A percentile compares a stretch with the other conserved stretches of the same genome.
These are phyloP conservation scores for Megatriorchis doriae DNA, from an alignment of 2,113 vertebrate genomes.

Conservation along the genomic window DNA sequence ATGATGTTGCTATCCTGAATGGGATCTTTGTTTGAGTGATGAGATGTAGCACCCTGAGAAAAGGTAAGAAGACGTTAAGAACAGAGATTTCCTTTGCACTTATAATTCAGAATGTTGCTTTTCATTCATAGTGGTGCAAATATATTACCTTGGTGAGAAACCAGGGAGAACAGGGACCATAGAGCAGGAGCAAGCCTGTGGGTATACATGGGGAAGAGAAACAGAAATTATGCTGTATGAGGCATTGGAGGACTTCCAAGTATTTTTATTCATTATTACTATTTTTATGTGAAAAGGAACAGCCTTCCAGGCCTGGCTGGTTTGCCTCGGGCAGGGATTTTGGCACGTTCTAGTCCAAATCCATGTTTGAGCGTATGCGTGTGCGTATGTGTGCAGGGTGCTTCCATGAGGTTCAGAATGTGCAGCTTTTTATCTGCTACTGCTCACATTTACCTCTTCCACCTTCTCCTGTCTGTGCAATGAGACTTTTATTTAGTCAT, in stretches of 20 bases:
- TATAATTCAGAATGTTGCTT: conserved; percentile 31
- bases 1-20: neutral
- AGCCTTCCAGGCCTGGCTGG: conserved; percentile 54
- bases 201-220: conserved; percentile 14
- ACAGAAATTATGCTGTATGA: conserved; percentile 57
- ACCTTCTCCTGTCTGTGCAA: conserved; percentile 19
- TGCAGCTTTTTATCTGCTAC: neutral
- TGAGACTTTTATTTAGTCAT: conserved; percentile 60
- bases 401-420: neutral
- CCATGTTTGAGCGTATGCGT: neutral
- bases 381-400: neutral
- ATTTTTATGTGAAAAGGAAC: conserved; percentile 70
- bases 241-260: conserved; percentile 56
- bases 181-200: neutral
- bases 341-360: conserved; percentile 10
- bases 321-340: conserved; percentile 47
- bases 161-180: neutral
- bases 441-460: neutral
- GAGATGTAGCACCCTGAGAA: neutral
- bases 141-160: conserved; percentile 28
- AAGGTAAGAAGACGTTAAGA: neutral
- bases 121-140: conserved; percentile 21
- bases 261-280: conserved; percentile 70
- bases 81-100: conserved; percentile 33
- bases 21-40: neutral